phyloP scores from a whole-genome alignment of 92 coral and sea anemone species.

The Porites rus region DNA sequence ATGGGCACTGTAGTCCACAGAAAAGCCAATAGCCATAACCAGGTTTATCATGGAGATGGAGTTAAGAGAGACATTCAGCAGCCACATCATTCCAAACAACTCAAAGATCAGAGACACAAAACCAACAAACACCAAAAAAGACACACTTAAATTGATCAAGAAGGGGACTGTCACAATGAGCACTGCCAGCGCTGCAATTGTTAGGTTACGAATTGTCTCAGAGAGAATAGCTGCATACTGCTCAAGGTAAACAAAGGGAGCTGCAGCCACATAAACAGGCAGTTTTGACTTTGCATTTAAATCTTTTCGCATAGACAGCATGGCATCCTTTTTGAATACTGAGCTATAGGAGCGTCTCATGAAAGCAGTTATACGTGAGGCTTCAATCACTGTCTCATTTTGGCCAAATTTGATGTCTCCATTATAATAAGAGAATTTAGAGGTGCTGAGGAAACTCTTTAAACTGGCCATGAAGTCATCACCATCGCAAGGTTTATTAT shows the following conservation, averaged over 20 bases:
- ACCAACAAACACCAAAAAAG: constrained; percentile 51
- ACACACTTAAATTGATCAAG: constrained; percentile 36
- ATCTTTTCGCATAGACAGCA: constrained; percentile 56
- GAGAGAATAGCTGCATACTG: constrained; percentile 51
- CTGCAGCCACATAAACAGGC: constrained; percentile 43
- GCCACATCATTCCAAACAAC: constrained; percentile 70
- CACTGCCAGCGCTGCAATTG: constrained; percentile 44
- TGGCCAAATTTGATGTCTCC: constrained; percentile 40
- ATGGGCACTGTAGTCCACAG: constrained; percentile 70
- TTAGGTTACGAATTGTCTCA: constrained; percentile 57
- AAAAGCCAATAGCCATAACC: constrained; percentile 69
- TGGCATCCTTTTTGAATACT: constrained; percentile 40
- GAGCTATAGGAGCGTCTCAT: constrained; percentile 44
- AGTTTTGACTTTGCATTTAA: constrained; percentile 29
- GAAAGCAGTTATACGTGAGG: constrained; percentile 43
- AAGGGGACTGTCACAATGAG: constrained; percentile 56
- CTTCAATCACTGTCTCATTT: constrained; percentile 26
- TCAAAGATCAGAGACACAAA: constrained; percentile 61
- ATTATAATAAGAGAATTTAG: constrained; percentile 34
- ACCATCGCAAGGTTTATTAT: constrained; percentile 27
- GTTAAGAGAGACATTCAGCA: constrained; percentile 63
- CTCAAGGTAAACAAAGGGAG: constrained; percentile 44
- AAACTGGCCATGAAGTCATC: constrained; percentile 24
- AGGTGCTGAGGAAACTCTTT: constrained; percentile 27
- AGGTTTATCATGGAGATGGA: constrained; percentile 65